Percentiles rank a stretch among this genome's conserved stretches.
Evolutionary conservation across 1,140 invertebrate species (phyloP).

Genomic region (Anastatus disparis): DNA sequence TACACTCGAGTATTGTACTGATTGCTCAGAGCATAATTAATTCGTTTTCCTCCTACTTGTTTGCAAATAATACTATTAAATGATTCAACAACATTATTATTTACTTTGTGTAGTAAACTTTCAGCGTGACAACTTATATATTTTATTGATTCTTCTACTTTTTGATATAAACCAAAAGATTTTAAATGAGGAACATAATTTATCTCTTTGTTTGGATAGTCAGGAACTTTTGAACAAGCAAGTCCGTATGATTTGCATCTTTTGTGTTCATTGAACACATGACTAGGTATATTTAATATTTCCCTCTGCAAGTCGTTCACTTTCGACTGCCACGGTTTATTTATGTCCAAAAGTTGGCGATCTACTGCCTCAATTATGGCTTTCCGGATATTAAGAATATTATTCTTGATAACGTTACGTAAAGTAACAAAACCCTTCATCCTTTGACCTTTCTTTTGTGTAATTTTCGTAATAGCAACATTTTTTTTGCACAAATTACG

Average conservation of each 20-base stretch:
- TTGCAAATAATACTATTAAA: too few species aligned
- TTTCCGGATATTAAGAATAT: conserved; percentile 7
- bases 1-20: too few species aligned
- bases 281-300: not conserved
- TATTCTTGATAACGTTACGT: conserved; percentile 1
- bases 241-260: conserved; percentile 9
- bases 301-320: not conserved
- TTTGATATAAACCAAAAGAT: too few species aligned
- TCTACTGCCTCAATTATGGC: conserved; percentile 9
- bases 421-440: not conserved
- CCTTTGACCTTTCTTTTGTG: not conserved
- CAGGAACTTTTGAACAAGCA: conserved; percentile 8
- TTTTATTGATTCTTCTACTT: too few species aligned
- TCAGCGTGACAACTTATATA: too few species aligned
- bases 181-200: too few species aligned
- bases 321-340: not conserved
- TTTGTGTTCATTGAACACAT: not conserved
- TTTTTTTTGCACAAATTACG: conserved; percentile 27
- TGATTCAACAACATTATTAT: too few species aligned
- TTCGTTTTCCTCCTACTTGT: too few species aligned
- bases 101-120: too few species aligned
- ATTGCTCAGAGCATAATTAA: too few species aligned
- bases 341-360: not conserved
- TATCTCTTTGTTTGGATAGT: not conserved
- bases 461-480: not conserved